These are phyloP conservation scores for Psettodes erumei DNA, from an alignment of 2,113 vertebrate species.

Conservation along the genomic window DNA sequence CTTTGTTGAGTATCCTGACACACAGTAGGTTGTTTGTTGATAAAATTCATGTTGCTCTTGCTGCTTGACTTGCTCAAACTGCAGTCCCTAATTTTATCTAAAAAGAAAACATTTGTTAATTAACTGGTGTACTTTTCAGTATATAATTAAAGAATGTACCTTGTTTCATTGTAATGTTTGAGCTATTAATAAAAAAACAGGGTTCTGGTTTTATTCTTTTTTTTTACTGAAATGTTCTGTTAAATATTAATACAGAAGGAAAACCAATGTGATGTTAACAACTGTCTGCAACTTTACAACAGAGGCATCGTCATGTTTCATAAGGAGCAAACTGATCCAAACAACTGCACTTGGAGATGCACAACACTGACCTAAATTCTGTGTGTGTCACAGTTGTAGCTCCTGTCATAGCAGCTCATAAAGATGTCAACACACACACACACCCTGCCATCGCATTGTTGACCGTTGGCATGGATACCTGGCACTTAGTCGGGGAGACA, in stretches of 20 bases:
- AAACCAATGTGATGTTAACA: background rate
- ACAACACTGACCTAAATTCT: background rate
- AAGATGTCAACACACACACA: slow-evolving; percentile 59
- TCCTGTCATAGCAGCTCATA: slow-evolving; percentile 44
- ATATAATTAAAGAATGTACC: background rate
- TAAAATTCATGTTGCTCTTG: background rate
- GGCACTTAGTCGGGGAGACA: slow-evolving; percentile 49
- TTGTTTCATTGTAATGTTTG: background rate
- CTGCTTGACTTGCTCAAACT: background rate
- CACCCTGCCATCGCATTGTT: slow-evolving; percentile 53
- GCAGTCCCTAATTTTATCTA: background rate
- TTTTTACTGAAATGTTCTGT: background rate
- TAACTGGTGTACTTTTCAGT: background rate
- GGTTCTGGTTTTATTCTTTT: background rate
- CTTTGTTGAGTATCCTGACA: background rate
- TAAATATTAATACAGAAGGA: background rate
- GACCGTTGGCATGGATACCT: slow-evolving; percentile 62
- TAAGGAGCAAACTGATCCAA: background rate
- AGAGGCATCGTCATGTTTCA: background rate
- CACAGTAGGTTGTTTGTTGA: background rate
- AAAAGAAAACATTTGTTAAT: background rate
- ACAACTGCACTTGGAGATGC: background rate
- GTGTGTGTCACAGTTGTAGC: slow-evolving; percentile 30
- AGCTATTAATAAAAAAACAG: background rate
- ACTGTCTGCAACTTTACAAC: background rate